phyloP scores from a whole-genome alignment of 2,888 invertebrate species.

The Tachina lurida region DNA sequence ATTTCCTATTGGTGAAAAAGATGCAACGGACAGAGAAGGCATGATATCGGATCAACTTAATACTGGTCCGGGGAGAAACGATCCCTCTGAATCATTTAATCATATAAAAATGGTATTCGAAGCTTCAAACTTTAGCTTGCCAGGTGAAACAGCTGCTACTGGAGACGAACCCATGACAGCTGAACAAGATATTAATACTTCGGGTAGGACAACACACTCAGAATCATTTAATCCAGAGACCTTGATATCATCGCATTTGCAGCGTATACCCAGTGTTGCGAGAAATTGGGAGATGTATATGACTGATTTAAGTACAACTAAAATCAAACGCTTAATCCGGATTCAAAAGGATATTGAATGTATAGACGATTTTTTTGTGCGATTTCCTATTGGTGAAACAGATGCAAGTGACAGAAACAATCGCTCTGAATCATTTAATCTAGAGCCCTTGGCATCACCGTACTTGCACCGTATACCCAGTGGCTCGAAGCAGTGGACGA shows the following conservation, averaged over 20 bases:
- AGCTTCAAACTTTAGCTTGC: neutral
- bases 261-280: constrained; percentile 45
- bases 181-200: neutral
- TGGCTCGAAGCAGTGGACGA: constrained; percentile 30
- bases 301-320: constrained; percentile 20
- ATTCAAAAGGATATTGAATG: no score
- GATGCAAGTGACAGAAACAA: no score
- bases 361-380: constrained; percentile 30
- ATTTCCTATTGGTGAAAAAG: constrained; percentile 21
- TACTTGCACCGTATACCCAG: constrained; percentile 45
- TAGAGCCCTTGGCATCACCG: neutral
- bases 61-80: no score
- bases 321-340: constrained; percentile 2
- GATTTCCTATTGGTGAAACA: constrained; percentile 27
- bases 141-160: neutral
- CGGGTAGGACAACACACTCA: no score
- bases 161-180: neutral
- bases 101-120: constrained; percentile 35
- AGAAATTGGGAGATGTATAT: constrained; percentile 43
- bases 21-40: no score
- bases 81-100: no score
- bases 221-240: no score
- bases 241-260: constrained; percentile 8
- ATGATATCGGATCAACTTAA: no score
- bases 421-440: neutral